Conservation (phyloP, 2,113 vertebrate species). For the Strix aluco region DNA sequence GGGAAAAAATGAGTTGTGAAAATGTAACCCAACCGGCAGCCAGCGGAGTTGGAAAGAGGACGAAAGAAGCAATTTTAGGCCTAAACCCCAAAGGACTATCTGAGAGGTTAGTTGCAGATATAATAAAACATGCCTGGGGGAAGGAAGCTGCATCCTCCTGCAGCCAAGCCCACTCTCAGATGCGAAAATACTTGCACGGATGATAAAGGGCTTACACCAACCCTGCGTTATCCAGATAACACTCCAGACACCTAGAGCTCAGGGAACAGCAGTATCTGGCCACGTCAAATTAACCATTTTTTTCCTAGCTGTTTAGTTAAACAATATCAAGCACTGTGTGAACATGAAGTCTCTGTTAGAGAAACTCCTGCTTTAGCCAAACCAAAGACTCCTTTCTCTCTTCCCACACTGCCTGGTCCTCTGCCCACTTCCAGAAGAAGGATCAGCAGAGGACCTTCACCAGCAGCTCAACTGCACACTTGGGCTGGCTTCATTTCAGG, state of each 20-base stretch:
- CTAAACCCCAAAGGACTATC: slow-evolving; percentile 14
- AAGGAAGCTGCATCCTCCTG: slow-evolving; percentile 27
- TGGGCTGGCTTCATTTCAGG: not conserved
- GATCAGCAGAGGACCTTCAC: not conserved
- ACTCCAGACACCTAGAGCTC: not conserved
- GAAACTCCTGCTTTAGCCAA: not conserved
- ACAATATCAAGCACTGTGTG: not conserved
- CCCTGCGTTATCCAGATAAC: not conserved
- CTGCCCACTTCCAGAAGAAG: not conserved
- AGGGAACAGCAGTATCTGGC: not conserved
- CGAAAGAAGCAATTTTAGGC: slow-evolving; percentile 19
- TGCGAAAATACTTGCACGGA: not conserved
- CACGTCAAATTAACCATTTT: not conserved
- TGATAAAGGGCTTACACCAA: not conserved
- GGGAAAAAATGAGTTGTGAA: not conserved
- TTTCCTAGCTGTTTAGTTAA: not conserved
- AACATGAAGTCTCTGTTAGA: not conserved
- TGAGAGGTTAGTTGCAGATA: slow-evolving; percentile 36
- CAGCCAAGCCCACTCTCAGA: slow-evolving; percentile 28
- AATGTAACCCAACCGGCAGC: not conserved
- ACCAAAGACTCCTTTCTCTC: not conserved
- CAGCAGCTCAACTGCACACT: not conserved
- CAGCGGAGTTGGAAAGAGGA: not conserved
- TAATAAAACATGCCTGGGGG: slow-evolving; percentile 49
- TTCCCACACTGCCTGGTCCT: not conserved